A percentile compares a stretch with the other conserved stretches of the same genome.
These are phyloP conservation scores for Cyprinodon tularosa DNA, from an alignment of 2,113 vertebrate species.

Conservation along the genomic window DNA sequence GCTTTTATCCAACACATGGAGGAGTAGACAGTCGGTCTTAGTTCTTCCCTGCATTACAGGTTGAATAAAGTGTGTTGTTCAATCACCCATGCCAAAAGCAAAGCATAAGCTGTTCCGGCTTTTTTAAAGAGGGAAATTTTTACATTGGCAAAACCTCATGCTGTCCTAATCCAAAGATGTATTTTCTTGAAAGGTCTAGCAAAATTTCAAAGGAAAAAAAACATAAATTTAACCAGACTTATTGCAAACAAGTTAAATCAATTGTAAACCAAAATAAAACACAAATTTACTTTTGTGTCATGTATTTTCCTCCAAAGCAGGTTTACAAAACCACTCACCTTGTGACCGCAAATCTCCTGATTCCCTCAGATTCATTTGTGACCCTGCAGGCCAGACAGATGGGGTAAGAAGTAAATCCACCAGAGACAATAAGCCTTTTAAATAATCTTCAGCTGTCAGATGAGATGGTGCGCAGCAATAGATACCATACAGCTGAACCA, in stretches of 20 bases:
- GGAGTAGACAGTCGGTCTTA: no score
- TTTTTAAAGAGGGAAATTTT: no score
- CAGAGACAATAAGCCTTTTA: constrained; percentile 8
- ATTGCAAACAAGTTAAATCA: background rate
- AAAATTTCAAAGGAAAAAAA: background rate
- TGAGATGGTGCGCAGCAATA: constrained; percentile 32
- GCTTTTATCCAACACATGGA: no score
- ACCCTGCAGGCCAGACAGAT: constrained; percentile 81
- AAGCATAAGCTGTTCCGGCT: no score
- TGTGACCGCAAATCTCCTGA: constrained; percentile 96
- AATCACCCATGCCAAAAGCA: no score
- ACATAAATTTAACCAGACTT: background rate
- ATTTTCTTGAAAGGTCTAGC: background rate
- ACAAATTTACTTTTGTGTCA: background rate
- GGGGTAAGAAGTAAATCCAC: constrained; percentile 24
- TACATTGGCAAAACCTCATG: no score
- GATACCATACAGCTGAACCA: constrained; percentile 27
- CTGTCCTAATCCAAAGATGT: background rate
- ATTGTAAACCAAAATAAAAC: background rate
- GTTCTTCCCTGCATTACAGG: no score
- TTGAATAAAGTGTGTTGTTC: no score
- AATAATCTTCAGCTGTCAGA: constrained; percentile 16
- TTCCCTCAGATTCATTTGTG: constrained; percentile 98
- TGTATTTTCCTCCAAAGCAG: background rate
- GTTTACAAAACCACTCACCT: constrained; percentile 75